Evolutionary conservation across 2,888 invertebrate genomes (phyloP).

Genomic region (Drosophila flavopinicola): DNA sequence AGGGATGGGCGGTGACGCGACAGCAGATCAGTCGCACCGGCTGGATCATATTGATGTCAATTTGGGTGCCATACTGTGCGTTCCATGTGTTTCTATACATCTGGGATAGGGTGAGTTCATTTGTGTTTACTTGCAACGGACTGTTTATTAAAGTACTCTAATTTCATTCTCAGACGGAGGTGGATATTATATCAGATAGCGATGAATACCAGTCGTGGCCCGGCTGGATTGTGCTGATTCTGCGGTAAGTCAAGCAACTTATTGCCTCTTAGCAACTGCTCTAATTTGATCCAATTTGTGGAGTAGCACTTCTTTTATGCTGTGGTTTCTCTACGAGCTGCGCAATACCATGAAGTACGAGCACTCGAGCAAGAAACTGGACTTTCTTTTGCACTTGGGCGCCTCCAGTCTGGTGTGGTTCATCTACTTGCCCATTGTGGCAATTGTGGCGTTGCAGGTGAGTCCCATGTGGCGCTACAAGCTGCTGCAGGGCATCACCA

Average conservation of each 20-base stretch:
- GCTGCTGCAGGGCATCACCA: conserved; percentile 96
- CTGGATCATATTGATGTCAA: conserved; percentile 85
- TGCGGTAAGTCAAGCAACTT: conserved; percentile 84
- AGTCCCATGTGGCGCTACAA: conserved; percentile 98
- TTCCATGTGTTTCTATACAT: conserved; percentile 96
- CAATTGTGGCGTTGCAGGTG: conserved; percentile 95
- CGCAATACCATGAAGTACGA: conserved; percentile 92
- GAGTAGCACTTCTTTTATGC: conserved; percentile 90
- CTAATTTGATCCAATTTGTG: neutral
- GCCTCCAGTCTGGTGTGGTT: conserved; percentile 99
- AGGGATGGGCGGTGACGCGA: conserved; percentile 98
- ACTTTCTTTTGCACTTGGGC: conserved; percentile 97
- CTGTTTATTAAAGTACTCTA: no score
- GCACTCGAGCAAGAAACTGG: conserved; percentile 92
- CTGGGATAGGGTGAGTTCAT: conserved; percentile 96
- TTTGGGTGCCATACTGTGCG: conserved; percentile 96
- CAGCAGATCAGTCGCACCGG: conserved; percentile 95
- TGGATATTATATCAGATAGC: conserved; percentile 97
- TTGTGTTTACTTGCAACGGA: no score
- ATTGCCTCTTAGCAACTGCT: neutral
- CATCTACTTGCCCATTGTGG: conserved; percentile 97
- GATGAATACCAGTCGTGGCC: conserved; percentile 99
- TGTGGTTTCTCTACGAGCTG: conserved; percentile 92
- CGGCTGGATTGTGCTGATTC: conserved; percentile 95
- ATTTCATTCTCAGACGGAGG: conserved; percentile 90